These are phyloP conservation scores for Burhinus bistriatus DNA, from an alignment of 2,113 vertebrate genomes.

Conservation along the genomic window DNA sequence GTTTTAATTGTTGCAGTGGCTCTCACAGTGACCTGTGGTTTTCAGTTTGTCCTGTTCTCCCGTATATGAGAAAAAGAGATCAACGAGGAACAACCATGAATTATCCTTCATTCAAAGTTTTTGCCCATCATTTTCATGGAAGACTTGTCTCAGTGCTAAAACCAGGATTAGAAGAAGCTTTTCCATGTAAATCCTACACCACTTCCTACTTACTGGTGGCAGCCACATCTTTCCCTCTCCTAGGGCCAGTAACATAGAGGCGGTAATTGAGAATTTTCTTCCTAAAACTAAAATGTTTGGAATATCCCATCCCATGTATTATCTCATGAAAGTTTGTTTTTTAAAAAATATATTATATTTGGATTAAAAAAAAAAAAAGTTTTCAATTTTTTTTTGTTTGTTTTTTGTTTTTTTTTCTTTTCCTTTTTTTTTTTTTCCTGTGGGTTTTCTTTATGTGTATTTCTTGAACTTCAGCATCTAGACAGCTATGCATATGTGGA, in stretches of 20 bases:
- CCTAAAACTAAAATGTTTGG: neutral
- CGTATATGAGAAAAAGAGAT: neutral
- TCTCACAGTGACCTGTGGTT: neutral
- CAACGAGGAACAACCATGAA: neutral
- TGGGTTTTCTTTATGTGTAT: neutral
- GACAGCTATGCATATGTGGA: neutral
- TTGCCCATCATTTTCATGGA: neutral
- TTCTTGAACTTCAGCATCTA: neutral
- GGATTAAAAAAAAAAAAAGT: neutral
- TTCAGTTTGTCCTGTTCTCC: neutral
- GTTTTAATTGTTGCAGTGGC: neutral
- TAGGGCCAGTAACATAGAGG: neutral
- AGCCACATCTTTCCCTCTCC: neutral
- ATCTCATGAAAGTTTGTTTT: neutral
- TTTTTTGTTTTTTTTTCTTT: too few species aligned
- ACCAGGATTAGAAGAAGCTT: neutral
- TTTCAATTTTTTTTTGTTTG: neutral
- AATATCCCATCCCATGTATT: neutral
- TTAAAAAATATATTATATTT: neutral
- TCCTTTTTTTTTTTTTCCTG: rapidly evolving
- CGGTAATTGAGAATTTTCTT: neutral
- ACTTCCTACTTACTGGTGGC: neutral
- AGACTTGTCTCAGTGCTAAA: neutral
- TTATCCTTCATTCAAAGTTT: neutral
- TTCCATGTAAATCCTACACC: neutral